Evolutionary conservation across 2,797 vertebrate species (phyloP).

Genomic region (Pseudochirops cupreus): DNA sequence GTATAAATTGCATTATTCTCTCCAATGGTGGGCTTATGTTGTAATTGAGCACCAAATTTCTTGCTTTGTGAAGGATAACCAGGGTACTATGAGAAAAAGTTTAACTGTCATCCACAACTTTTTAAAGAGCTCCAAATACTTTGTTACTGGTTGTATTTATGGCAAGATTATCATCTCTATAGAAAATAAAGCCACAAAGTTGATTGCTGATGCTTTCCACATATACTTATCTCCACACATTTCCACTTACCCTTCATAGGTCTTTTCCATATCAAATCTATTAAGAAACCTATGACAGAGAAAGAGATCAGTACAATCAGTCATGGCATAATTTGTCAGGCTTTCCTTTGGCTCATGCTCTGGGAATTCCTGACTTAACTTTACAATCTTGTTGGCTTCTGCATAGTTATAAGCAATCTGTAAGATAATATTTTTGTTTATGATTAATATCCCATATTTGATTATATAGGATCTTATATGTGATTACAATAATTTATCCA

Average conservation of each 20-base stretch:
- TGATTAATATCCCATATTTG: not conserved
- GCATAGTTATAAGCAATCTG: not conserved
- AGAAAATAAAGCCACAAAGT: not conserved
- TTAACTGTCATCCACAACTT: not conserved
- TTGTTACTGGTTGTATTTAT: not conserved
- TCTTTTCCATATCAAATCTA: not conserved
- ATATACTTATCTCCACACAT: not conserved
- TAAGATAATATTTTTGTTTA: not conserved
- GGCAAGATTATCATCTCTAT: not conserved
- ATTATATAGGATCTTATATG: not conserved
- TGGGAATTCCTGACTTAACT: not conserved
- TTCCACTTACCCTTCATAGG: not conserved
- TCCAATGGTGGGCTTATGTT: not conserved
- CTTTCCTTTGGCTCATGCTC: not conserved
- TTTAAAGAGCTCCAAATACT: not conserved
- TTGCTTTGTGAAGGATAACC: not conserved
- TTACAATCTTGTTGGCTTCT: fast-evolving
- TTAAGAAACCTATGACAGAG: not conserved
- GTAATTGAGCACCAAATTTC: not conserved
- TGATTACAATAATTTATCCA: not conserved
- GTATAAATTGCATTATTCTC: not conserved
- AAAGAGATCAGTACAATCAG: not conserved
- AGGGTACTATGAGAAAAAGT: not conserved
- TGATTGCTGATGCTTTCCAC: not conserved
- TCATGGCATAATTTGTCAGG: not conserved